These are phyloP conservation scores for Hesperia comma DNA, from an alignment of 2,888 invertebrate genomes.

Conservation along the genomic window DNA sequence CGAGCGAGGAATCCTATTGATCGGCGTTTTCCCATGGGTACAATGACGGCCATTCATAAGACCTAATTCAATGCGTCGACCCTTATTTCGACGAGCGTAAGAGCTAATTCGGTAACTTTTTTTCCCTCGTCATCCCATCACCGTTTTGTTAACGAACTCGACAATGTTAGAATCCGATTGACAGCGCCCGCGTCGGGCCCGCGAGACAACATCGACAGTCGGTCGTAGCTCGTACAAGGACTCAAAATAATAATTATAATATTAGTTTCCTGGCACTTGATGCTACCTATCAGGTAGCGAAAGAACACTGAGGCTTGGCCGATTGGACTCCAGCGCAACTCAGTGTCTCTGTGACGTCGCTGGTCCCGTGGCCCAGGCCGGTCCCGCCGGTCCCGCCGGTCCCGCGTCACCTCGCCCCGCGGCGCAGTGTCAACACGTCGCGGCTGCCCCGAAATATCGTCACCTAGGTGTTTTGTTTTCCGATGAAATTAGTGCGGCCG, in stretches of 20 bases:
- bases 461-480: constrained; percentile 10
- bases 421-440: background rate
- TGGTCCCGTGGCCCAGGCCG: no score
- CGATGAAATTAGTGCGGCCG: constrained; percentile 2
- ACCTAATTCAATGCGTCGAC: background rate
- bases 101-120: constrained; percentile 1
- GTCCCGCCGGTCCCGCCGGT: no score
- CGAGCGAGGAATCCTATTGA: constrained; percentile 23
- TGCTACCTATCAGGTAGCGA: no score
- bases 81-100: constrained; percentile 4
- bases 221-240: no score
- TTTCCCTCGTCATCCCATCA: background rate
- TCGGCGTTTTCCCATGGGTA: constrained; percentile 7
- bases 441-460: background rate
- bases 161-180: background rate
- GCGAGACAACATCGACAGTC: no score
- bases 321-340: no score
- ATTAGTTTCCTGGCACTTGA: no score
- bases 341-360: no score
- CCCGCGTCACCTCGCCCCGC: no score
- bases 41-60: constrained; percentile 3
- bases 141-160: constrained; percentile 5
- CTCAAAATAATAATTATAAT: no score
- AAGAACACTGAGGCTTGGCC: no score
- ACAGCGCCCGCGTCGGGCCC: background rate